These are phyloP conservation scores for Gopherus evgoodei DNA, from an alignment of 2,113 vertebrate species.

Conservation along the genomic window DNA sequence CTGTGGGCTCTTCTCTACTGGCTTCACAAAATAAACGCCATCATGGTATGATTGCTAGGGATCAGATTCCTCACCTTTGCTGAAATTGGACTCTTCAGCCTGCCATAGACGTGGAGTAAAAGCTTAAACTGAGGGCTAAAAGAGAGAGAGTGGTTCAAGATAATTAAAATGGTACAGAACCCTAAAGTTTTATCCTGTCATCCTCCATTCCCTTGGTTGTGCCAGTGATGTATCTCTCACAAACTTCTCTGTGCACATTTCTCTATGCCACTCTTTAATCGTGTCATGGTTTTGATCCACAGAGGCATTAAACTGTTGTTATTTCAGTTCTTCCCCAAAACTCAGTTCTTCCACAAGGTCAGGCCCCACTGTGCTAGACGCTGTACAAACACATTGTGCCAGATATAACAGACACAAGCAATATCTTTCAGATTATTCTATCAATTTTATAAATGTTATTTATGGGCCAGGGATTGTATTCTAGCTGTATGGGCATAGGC, in stretches of 20 bases:
- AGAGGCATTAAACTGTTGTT: accelerated
- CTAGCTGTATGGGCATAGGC: too few species aligned
- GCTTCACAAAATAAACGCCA: background rate
- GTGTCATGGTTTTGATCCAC: background rate
- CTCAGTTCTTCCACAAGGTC: background rate
- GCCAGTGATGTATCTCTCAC: background rate
- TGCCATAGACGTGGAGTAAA: background rate
- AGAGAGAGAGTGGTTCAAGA: background rate
- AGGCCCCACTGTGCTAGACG: background rate
- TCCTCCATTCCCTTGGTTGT: background rate
- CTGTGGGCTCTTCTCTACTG: background rate
- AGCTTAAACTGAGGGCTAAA: background rate
- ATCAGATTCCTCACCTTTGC: background rate
- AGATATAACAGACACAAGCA: too few species aligned
- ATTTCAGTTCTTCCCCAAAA: background rate
- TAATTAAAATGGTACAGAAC: background rate
- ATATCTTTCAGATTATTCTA: too few species aligned
- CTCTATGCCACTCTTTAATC: background rate
- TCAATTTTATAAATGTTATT: too few species aligned
- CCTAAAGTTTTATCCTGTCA: background rate
- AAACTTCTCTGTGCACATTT: background rate
- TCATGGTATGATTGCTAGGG: background rate
- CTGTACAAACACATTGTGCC: background rate
- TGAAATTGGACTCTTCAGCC: background rate
- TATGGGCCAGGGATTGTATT: too few species aligned